Percentiles rank a stretch among this genome's conserved stretches.
Conservation (phyloP, 2,113 vertebrate genomes). For the Cavia porcellus region DNA sequence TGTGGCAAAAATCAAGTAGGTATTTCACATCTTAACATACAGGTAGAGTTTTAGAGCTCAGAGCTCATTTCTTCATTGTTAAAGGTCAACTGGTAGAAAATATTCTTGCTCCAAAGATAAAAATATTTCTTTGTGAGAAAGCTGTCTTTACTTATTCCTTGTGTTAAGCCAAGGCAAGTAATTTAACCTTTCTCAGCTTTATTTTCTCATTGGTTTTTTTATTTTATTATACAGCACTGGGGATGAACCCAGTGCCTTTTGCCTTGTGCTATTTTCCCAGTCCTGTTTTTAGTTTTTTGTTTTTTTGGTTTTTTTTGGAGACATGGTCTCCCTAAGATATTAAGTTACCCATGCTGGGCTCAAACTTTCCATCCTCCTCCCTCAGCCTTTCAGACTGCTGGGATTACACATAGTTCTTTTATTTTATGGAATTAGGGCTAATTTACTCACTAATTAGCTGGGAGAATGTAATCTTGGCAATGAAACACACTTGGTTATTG, state of each 20-base stretch:
- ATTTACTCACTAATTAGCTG: not conserved
- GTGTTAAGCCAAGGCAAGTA: not conserved
- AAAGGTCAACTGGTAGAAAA: not conserved
- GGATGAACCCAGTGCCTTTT: not conserved
- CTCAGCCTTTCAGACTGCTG: not conserved
- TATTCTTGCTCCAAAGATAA: not conserved
- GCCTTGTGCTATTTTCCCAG: not conserved
- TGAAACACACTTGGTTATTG: not conserved
- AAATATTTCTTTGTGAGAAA: slow-evolving; percentile 41
- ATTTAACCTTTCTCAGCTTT: not conserved
- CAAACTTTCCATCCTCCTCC: not conserved
- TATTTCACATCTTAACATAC: not conserved
- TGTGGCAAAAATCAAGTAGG: not conserved
- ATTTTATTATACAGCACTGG: not conserved
- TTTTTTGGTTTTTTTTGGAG: no score
- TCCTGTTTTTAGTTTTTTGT: no score
- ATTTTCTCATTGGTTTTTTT: not conserved
- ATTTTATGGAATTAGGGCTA: not conserved
- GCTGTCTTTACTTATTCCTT: not conserved
- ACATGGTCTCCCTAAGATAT: not conserved
- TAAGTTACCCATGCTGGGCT: not conserved
- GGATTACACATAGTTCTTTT: not conserved
- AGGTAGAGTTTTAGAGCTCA: not conserved
- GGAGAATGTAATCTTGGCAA: not conserved
- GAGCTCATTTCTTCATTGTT: not conserved